A percentile compares a stretch with the other conserved stretches of the same genome.
Conservation (phyloP, 2,888 invertebrate species). For the Tenthredo distinguenda region DNA sequence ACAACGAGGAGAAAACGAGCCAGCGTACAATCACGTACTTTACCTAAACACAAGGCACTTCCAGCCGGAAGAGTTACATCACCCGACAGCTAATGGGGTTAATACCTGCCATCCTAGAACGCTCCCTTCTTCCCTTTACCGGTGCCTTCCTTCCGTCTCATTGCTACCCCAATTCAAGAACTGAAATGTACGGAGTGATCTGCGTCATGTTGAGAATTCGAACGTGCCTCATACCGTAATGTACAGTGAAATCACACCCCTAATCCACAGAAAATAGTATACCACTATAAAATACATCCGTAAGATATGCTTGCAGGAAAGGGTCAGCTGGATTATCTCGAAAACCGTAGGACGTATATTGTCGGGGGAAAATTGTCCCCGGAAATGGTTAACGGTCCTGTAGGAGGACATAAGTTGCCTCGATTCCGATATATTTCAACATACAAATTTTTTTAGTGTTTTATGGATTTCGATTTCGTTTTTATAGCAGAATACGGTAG, state of each 20-base stretch:
- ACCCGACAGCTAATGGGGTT: constrained; percentile 34
- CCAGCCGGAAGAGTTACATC: constrained; percentile 27
- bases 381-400: not conserved
- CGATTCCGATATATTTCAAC: not conserved
- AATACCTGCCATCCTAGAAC: constrained; percentile 2
- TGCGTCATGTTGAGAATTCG: not conserved
- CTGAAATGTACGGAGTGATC: not conserved
- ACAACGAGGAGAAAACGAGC: not conserved
- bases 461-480: not conserved
- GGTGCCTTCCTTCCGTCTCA: not conserved
- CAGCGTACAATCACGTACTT: constrained; percentile 25
- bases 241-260: not conserved
- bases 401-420: not conserved
- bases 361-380: not conserved
- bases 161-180: constrained; percentile 6
- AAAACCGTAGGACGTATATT: not conserved
- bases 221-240: not conserved
- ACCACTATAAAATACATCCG: not conserved
- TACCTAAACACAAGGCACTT: constrained; percentile 33
- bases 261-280: not conserved
- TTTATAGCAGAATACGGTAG: not conserved
- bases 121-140: not conserved
- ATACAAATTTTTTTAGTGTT: not conserved
- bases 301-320: not conserved
- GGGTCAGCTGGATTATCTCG: not conserved